A percentile compares a stretch with the other conserved stretches of the same genome.
phyloP scores from a whole-genome alignment of 2,113 vertebrate species.

The Tragelaphus scriptus region DNA sequence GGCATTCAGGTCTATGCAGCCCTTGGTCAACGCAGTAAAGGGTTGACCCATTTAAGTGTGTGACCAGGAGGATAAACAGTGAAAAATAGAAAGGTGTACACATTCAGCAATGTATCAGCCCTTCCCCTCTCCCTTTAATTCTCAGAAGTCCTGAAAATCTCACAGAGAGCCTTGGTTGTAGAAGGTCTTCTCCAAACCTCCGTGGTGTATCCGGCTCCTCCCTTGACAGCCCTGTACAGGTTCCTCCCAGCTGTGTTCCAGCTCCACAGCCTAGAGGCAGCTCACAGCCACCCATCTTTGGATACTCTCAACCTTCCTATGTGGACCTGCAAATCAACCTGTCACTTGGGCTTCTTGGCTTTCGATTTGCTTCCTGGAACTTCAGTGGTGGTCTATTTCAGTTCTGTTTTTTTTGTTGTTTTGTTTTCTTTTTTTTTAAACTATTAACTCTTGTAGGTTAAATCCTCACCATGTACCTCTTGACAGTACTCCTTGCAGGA shows the following conservation, averaged over 20 bases:
- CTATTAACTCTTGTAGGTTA: background rate
- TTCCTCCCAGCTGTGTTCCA: background rate
- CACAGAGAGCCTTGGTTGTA: too few species aligned
- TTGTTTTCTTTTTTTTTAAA: background rate
- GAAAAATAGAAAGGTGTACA: background rate
- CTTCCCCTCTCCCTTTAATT: rapidly evolving
- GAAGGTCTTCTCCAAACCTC: background rate
- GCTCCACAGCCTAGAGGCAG: background rate
- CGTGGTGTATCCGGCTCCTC: background rate
- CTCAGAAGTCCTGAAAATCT: background rate
- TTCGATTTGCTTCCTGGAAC: background rate
- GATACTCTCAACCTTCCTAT: background rate
- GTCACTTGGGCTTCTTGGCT: background rate
- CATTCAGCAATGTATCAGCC: background rate
- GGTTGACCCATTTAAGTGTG: background rate
- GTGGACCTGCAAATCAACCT: background rate
- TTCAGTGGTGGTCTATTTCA: background rate
- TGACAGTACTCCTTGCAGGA: background rate
- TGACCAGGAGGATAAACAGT: background rate
- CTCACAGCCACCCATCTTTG: too few species aligned
- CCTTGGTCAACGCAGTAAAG: background rate
- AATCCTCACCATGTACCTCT: background rate
- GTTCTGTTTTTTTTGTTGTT: background rate
- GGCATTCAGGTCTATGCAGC: background rate
- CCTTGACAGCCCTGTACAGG: background rate